These are phyloP conservation scores for Anastrepha ludens DNA, from an alignment of 1,140 invertebrate genomes.

Conservation along the genomic window DNA sequence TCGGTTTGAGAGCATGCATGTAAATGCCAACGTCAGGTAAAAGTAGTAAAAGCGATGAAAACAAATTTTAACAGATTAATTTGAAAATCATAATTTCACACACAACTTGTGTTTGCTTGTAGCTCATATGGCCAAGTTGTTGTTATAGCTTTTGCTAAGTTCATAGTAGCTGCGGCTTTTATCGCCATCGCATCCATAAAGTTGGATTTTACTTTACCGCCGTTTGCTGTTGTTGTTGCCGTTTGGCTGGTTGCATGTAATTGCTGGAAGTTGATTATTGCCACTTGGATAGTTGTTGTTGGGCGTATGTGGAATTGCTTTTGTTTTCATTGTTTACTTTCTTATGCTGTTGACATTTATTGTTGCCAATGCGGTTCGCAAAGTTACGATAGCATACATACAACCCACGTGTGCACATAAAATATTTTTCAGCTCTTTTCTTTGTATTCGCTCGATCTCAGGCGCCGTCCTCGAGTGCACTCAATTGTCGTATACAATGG, in stretches of 20 bases:
- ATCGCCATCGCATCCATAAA: constrained; percentile 42
- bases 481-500: constrained; percentile 17
- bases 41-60: constrained; percentile 40
- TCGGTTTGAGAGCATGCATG: neutral
- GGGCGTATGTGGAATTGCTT: neutral
- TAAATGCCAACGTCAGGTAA: constrained; percentile 12
- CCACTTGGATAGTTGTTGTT: neutral
- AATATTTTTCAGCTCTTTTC: constrained; percentile 9
- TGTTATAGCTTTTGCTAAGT: neutral
- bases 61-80: constrained; percentile 43
- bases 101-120: neutral
- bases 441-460: neutral
- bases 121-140: neutral
- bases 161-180: neutral
- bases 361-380: neutral
- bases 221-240: neutral
- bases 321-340: constrained; percentile 35
- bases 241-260: neutral
- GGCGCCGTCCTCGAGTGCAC: constrained; percentile 7
- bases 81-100: constrained; percentile 35
- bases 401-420: neutral
- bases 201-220: neutral
- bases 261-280: neutral
- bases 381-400: neutral
- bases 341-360: constrained; percentile 47